Evolutionary conservation across 2,888 invertebrate species (phyloP), one percentile per base, ranked within the genome.

Genomic region (Campoplex nolae): DNA sequence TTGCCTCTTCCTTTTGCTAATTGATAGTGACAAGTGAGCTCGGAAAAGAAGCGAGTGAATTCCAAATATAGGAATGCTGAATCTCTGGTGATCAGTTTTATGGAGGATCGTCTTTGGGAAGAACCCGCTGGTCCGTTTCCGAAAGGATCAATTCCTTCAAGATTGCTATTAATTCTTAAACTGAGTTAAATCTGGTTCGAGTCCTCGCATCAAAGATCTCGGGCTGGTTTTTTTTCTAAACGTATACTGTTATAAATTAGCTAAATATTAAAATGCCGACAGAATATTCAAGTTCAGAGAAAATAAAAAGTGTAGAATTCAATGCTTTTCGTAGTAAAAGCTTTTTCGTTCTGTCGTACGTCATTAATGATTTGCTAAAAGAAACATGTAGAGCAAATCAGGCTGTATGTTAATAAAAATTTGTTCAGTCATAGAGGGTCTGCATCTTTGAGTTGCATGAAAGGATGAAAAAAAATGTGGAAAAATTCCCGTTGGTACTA

Each of bases 361-460:
- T 67, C n/a, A 11, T 48, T 71, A 54, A 32, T n/a, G 7, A 18
- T 9, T 38, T 58, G 62, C 54, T 51, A 35, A 35, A 38, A 18
- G 42, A 38, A 23, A 65, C 65, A 65, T 16, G 62, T 38, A 16
- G 67, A 78, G 32, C 56, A 18, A 58, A 16, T 32, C 68, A 48
- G 8, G 56, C 81, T 56, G 65, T 18, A 45, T 35, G 56, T 71
- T 58, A 76, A 84, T 76, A 68, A 77, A 83, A 83, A 81, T 81
- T 83, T 84, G 65, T 76, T 71, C 73, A 83, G 80, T 83, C 71
- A 54, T 28, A 32, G 75, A 76, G 75, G 80, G 71, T 35, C 38
- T 8, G 71, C 71, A 80, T 68, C 76, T 58, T 62, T 80, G 76
- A 80, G 70, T 76, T 62, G 45, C 48, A 86, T 86, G 32, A 62